Evolutionary conservation across 1,140 invertebrate genomes (phyloP).

Genomic region (Laupala kohalensis): DNA sequence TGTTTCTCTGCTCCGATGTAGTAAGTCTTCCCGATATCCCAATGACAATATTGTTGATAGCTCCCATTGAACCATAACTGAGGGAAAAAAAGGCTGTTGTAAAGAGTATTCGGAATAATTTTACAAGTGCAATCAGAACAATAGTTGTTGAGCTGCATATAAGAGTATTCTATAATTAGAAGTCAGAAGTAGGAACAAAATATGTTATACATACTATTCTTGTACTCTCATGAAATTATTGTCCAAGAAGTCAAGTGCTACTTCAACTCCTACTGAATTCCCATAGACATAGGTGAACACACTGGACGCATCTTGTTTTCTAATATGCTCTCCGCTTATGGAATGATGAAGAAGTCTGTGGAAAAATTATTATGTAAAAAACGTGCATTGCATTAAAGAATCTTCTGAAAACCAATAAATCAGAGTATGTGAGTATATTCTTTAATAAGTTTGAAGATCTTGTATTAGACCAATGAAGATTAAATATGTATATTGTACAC

Average conservation of each 20-base stretch:
- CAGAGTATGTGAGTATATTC: too few relatives aligned
- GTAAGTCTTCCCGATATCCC: neutral
- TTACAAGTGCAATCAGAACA: neutral
- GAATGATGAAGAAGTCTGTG: constrained; percentile 27
- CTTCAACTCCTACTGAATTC: neutral
- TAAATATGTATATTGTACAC: too few relatives aligned
- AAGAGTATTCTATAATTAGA: neutral
- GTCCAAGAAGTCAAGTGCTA: neutral
- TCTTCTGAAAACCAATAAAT: too few relatives aligned
- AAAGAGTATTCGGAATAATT: neutral
- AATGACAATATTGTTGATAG: neutral
- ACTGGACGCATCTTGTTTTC: constrained; percentile 50
- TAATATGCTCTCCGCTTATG: constrained; percentile 51
- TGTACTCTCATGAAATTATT: neutral
- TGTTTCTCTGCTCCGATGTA: neutral
- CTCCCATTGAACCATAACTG: constrained; percentile 1
- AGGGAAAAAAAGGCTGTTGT: neutral
- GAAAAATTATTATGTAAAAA: too few relatives aligned
- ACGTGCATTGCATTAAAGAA: too few relatives aligned
- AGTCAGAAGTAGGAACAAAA: too few relatives aligned
- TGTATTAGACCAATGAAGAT: too few relatives aligned
- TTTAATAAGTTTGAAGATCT: too few relatives aligned
- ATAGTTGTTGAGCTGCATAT: neutral
- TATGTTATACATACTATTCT: neutral
- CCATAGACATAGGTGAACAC: constrained; percentile 32